A percentile compares a stretch with the other conserved stretches of the same genome.
phyloP scores from a whole-genome alignment of 2,888 invertebrate genomes.

The Cataglyphis livida region DNA sequence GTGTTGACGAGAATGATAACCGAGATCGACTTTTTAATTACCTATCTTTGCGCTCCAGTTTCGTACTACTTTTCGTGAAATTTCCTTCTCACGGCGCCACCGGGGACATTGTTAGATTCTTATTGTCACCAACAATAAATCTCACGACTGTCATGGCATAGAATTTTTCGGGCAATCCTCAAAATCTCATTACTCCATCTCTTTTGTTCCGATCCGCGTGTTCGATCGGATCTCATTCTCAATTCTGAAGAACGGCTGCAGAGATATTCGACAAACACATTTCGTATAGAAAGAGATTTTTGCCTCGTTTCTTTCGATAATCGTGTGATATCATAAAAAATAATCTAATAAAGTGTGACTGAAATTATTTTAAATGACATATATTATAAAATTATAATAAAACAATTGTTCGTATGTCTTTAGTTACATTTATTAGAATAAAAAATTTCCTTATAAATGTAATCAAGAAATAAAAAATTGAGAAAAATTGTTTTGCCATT shows the following conservation, averaged over 20 bases:
- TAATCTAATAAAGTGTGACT: background rate
- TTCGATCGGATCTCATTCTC: background rate
- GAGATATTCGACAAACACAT: background rate
- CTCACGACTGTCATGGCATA: conserved; percentile 10
- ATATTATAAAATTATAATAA: background rate
- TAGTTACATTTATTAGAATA: background rate
- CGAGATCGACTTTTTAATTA: conserved; percentile 57
- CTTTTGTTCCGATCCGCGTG: background rate
- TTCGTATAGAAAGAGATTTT: background rate
- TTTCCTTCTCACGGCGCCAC: conserved; percentile 22
- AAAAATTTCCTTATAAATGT: background rate
- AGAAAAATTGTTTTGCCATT: background rate
- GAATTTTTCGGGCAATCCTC: conserved; percentile 39
- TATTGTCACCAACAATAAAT: conserved; percentile 44
- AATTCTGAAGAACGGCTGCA: background rate
- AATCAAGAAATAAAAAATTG: background rate
- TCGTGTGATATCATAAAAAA: background rate
- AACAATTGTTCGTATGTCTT: background rate
- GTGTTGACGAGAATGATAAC: conserved; percentile 40
- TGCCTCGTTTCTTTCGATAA: background rate
- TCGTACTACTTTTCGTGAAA: conserved; percentile 41
- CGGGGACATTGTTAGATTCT: conserved; percentile 10
- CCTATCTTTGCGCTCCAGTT: conserved; percentile 52
- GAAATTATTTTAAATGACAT: background rate
- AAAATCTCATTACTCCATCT: conserved; percentile 28